Conservation (phyloP, 2,113 vertebrate species). For the Esox niger region DNA sequence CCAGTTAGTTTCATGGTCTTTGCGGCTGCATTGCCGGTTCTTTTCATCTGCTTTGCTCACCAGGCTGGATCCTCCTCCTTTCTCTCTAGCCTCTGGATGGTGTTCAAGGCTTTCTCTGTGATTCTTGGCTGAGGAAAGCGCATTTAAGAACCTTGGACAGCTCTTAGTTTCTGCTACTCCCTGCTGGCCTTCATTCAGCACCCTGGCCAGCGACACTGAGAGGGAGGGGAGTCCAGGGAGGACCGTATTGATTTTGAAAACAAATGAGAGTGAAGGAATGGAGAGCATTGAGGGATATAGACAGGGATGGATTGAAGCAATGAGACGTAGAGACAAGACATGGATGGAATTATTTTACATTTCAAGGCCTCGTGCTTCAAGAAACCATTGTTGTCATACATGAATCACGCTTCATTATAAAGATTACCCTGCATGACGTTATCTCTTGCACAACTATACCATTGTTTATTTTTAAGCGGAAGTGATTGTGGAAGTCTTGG, state of each 20-base stretch:
- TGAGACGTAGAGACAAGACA: not conserved
- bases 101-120: conserved; percentile 10
- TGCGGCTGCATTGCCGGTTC: not conserved
- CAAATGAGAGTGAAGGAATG: not conserved
- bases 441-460: not conserved
- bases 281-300: not conserved
- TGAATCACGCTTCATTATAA: not conserved
- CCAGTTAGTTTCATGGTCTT: not conserved
- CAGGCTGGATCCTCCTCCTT: not conserved
- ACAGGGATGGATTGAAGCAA: not conserved
- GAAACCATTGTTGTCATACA: no score
- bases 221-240: not conserved
- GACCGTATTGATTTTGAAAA: not conserved
- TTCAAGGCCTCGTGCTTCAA: no score
- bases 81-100: conserved; percentile 12
- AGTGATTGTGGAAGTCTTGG: not conserved
- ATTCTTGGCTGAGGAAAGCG: conserved; percentile 7
- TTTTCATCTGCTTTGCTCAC: conserved; percentile 5
- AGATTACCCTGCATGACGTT: not conserved
- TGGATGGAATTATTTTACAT: not conserved
- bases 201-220: not conserved
- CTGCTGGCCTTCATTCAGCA: not conserved
- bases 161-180: not conserved
- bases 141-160: not conserved
- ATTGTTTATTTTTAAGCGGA: no score